Conservation (phyloP, 1,140 invertebrate species). For the Hyles vespertilio region DNA sequence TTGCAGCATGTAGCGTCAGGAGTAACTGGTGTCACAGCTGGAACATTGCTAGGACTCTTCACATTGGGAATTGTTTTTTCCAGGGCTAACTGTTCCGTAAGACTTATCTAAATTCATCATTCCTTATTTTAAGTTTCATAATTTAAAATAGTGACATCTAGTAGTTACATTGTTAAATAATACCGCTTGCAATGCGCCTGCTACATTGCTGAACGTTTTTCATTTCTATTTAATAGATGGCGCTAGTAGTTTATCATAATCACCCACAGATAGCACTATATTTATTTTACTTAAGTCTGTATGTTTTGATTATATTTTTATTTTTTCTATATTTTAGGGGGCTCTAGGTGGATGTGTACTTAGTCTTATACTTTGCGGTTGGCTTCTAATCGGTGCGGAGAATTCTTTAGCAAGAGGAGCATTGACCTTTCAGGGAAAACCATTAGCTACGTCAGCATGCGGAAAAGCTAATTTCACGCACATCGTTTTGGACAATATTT, state of each 20-base stretch:
- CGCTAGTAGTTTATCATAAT: too few relatives aligned
- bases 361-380: slow-evolving; percentile 61
- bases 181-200: too few relatives aligned
- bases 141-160: background rate
- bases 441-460: slow-evolving; percentile 51
- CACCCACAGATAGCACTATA: too few relatives aligned
- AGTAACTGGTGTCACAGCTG: slow-evolving; percentile 79
- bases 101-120: slow-evolving; percentile 10
- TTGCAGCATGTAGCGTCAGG: slow-evolving; percentile 79
- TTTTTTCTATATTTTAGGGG: slow-evolving; percentile 39
- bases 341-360: slow-evolving; percentile 59
- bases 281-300: too few relatives aligned
- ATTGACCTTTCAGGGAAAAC: slow-evolving; percentile 66
- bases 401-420: slow-evolving; percentile 62
- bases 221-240: too few relatives aligned
- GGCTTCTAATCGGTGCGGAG: slow-evolving; percentile 64
- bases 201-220: too few relatives aligned
- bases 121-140: background rate
- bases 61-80: slow-evolving; percentile 82
- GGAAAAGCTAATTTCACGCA: slow-evolving; percentile 60
- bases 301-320: background rate
- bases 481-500: slow-evolving; percentile 36
- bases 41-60: slow-evolving; percentile 81
- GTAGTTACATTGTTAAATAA: too few relatives aligned
- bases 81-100: slow-evolving; percentile 77